A percentile compares a stretch with the other conserved stretches of the same genome.
Conservation (phyloP, 2,888 invertebrate genomes). For the Ceraclea dissimilis region DNA sequence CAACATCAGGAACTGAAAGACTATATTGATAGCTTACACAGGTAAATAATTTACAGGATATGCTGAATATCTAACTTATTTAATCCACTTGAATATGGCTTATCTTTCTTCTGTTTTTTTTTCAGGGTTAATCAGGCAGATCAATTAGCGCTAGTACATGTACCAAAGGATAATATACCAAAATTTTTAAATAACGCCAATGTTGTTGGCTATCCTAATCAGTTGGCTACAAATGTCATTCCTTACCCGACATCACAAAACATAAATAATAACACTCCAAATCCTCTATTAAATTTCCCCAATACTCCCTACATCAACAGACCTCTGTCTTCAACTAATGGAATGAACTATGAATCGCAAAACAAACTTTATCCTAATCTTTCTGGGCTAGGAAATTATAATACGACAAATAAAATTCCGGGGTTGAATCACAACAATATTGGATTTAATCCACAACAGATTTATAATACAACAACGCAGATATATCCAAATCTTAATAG, state of each 20-base stretch:
- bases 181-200: constrained; percentile 20
- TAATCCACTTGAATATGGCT: too few relatives aligned
- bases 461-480: neutral
- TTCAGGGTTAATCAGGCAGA: constrained; percentile 43
- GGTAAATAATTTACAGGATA: constrained; percentile 33
- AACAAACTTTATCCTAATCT: neutral
- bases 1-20: constrained; percentile 51
- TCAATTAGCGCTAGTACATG: constrained; percentile 32
- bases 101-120: constrained; percentile 24
- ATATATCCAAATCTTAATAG: constrained; percentile 8
- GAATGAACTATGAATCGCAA: neutral
- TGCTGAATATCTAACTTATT: neutral
- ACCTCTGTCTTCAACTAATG: neutral
- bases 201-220: constrained; percentile 14
- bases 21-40: constrained; percentile 51
- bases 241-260: constrained; percentile 8
- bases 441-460: neutral
- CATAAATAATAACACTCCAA: neutral
- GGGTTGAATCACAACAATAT: neutral
- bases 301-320: neutral
- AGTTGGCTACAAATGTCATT: constrained; percentile 13
- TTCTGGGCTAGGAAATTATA: neutral
- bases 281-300: neutral
- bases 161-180: constrained; percentile 7
- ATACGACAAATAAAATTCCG: neutral